These are phyloP conservation scores for Nezara viridula DNA, from an alignment of 2,888 invertebrate genomes.

Conservation along the genomic window DNA sequence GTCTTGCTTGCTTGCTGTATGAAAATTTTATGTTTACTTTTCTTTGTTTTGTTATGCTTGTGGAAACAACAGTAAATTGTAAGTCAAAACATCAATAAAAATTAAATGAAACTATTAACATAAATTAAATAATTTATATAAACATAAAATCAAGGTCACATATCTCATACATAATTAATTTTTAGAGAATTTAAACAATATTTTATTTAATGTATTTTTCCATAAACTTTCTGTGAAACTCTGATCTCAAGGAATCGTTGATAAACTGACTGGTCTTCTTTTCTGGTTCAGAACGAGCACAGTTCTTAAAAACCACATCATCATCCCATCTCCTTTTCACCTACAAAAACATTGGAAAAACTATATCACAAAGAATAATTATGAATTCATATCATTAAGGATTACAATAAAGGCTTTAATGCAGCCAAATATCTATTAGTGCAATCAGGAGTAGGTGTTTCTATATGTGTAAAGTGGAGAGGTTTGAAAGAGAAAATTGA, in stretches of 20 bases:
- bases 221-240: constrained; percentile 99
- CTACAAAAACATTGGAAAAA: constrained; percentile 68
- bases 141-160: background rate
- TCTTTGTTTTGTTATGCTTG: no score
- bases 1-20: no score
- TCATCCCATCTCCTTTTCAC: constrained; percentile 98
- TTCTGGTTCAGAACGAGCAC: constrained; percentile 95
- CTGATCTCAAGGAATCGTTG: constrained; percentile 97
- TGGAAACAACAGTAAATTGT: no score
- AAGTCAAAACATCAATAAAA: no score
- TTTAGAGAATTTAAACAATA: background rate
- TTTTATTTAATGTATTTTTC: constrained; percentile 97
- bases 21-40: no score
- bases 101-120: no score
- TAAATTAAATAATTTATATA: background rate
- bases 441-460: no score
- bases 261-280: constrained; percentile 91
- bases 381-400: background rate
- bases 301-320: constrained; percentile 99
- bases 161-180: background rate
- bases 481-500: no score
- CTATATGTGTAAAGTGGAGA: no score
- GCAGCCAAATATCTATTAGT: no score
- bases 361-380: constrained; percentile 64
- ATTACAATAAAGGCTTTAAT: background rate